phyloP scores from a whole-genome alignment of 2,888 invertebrate species.

The Argyra leucocephala region DNA sequence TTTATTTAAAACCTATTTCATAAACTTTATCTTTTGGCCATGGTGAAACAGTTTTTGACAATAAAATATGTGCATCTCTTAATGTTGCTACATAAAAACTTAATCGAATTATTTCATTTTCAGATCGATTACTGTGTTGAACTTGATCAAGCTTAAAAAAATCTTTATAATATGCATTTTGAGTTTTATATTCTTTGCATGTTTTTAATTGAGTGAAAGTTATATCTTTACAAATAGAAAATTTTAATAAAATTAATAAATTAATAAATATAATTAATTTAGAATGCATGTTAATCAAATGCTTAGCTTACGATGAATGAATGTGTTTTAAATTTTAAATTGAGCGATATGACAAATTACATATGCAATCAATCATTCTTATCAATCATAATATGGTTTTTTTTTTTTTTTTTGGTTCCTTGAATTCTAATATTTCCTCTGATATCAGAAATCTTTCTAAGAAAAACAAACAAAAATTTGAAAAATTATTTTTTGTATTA shows the following conservation, averaged over 20 bases:
- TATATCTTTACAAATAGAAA: conserved; percentile 25
- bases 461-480: too few species aligned
- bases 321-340: too few species aligned
- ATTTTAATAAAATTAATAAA: neutral
- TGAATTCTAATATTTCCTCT: too few species aligned
- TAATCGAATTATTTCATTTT: conserved; percentile 45
- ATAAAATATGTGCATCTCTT: conserved; percentile 60
- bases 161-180: conserved; percentile 50
- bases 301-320: too few species aligned
- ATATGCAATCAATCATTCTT: too few species aligned
- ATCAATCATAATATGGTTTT: too few species aligned
- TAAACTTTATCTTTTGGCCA: conserved; percentile 50
- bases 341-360: too few species aligned
- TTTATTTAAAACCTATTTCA: conserved; percentile 45
- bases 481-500: too few species aligned
- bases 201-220: conserved; percentile 33
- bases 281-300: neutral
- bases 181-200: conserved; percentile 49
- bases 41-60: conserved; percentile 48
- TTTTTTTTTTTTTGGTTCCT: too few species aligned
- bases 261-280: neutral
- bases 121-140: conserved; percentile 33
- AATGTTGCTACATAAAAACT: conserved; percentile 57
- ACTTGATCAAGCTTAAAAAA: conserved; percentile 47
- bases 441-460: too few species aligned